phyloP scores from a whole-genome alignment of 2,888 invertebrate species.

The Synergus japonicus region DNA sequence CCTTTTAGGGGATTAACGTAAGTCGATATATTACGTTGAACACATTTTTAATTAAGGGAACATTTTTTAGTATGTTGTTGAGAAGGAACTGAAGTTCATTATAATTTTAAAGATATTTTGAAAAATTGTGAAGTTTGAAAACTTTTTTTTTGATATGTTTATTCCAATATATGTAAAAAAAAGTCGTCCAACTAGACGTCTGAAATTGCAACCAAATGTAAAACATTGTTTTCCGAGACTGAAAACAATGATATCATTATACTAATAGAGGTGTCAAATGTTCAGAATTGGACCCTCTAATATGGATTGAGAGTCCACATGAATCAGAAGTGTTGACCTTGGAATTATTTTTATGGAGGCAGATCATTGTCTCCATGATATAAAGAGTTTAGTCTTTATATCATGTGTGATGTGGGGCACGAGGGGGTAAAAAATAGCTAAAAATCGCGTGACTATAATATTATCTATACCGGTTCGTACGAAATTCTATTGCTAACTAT shows the following conservation, averaged over 20 bases:
- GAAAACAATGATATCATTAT: neutral
- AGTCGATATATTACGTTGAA: neutral
- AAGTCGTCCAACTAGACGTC: too few relatives aligned
- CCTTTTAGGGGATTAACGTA: neutral
- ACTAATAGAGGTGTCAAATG: conserved; percentile 10
- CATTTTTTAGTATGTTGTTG: neutral
- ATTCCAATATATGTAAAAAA: too few relatives aligned
- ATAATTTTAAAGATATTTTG: too few relatives aligned
- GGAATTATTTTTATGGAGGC: neutral
- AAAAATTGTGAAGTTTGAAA: too few relatives aligned
- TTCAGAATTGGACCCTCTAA: neutral
- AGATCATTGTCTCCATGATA: conserved; percentile 7
- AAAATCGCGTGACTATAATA: too few relatives aligned
- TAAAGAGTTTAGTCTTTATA: too few relatives aligned
- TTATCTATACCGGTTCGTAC: too few relatives aligned
- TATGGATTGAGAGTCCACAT: conserved; percentile 15
- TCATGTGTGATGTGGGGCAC: too few relatives aligned
- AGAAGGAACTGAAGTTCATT: neutral
- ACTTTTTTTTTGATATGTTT: too few relatives aligned
- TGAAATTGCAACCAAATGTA: too few relatives aligned
- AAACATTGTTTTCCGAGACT: neutral
- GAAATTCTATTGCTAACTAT: too few relatives aligned
- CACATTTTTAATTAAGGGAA: neutral
- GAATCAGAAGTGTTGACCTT: conserved; percentile 9
- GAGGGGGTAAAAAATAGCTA: too few relatives aligned